phyloP scores from a whole-genome alignment of 2,888 invertebrate genomes.

The Amphipyra berbera region DNA sequence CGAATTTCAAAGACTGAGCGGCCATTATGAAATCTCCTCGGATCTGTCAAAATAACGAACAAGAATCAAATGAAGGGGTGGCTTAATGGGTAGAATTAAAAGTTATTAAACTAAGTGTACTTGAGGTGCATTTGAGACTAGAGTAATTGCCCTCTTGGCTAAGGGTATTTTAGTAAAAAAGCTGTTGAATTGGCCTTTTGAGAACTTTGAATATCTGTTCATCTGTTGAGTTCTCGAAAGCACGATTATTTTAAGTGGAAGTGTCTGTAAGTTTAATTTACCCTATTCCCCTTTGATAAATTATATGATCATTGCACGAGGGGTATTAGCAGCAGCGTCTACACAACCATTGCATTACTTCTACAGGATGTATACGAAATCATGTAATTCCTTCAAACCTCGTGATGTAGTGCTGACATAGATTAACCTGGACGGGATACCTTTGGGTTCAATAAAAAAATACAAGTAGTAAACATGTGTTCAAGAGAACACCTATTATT shows the following conservation, averaged over 20 bases:
- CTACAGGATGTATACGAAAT: no score
- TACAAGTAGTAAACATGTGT: no score
- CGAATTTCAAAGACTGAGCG: constrained; percentile 31
- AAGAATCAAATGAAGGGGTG: constrained; percentile 34
- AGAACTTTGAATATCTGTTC: constrained; percentile 9
- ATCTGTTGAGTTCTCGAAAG: constrained; percentile 7
- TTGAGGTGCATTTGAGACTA: constrained; percentile 38
- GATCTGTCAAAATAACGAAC: constrained; percentile 39
- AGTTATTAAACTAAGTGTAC: constrained; percentile 52
- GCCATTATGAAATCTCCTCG: constrained; percentile 32
- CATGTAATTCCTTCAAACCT: no score
- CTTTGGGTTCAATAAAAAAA: no score
- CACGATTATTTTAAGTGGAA: neutral
- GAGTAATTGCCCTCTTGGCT: constrained; percentile 42
- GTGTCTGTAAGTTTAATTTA: neutral
- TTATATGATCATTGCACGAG: neutral
- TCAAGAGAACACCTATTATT: no score
- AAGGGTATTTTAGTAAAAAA: constrained; percentile 28
- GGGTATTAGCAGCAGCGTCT: no score
- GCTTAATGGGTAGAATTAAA: constrained; percentile 57
- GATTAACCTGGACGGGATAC: no score
- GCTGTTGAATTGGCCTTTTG: constrained; percentile 24
- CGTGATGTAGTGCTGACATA: no score
- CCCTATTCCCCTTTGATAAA: neutral
- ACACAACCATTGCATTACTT: no score